These are phyloP conservation scores for Acholoe squamosa DNA, from an alignment of 2,888 invertebrate species.

Conservation along the genomic window DNA sequence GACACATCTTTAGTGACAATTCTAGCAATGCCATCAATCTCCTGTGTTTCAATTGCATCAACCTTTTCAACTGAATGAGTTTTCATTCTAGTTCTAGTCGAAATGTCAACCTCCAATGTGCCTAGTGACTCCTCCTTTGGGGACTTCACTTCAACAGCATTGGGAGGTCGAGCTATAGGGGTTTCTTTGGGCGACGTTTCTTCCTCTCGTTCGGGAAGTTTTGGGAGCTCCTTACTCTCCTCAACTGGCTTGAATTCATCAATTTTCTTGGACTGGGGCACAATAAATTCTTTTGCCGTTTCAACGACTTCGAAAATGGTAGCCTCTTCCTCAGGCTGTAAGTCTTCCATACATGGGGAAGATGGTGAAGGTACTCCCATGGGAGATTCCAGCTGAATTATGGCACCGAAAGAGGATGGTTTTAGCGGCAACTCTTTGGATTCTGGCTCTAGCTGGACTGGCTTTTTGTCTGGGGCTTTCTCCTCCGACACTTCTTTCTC, in stretches of 20 bases:
- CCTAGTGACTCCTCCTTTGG: conserved; percentile 53
- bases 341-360: conserved; percentile 55
- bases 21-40: conserved; percentile 37
- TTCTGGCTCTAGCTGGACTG: conserved; percentile 2
- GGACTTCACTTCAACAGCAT: conserved; percentile 55
- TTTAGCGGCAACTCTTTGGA: conserved; percentile 53
- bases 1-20: conserved; percentile 49
- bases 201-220: conserved; percentile 55
- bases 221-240: conserved; percentile 59
- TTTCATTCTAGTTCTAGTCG: conserved; percentile 32
- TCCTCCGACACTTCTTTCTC: conserved; percentile 54
- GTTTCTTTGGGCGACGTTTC: conserved; percentile 58
- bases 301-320: conserved; percentile 47
- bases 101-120: conserved; percentile 52
- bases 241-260: conserved; percentile 63
- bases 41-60: conserved; percentile 1
- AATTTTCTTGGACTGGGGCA: neutral
- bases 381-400: conserved; percentile 51
- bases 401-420: conserved; percentile 55
- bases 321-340: conserved; percentile 56
- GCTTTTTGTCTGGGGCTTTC: conserved; percentile 19
- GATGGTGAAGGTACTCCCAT: conserved; percentile 61
- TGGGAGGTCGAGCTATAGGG: conserved; percentile 36
- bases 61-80: neutral
- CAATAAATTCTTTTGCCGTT: neutral